phyloP scores from a whole-genome alignment of 2,888 invertebrate species.

The Agriotes lineatus region DNA sequence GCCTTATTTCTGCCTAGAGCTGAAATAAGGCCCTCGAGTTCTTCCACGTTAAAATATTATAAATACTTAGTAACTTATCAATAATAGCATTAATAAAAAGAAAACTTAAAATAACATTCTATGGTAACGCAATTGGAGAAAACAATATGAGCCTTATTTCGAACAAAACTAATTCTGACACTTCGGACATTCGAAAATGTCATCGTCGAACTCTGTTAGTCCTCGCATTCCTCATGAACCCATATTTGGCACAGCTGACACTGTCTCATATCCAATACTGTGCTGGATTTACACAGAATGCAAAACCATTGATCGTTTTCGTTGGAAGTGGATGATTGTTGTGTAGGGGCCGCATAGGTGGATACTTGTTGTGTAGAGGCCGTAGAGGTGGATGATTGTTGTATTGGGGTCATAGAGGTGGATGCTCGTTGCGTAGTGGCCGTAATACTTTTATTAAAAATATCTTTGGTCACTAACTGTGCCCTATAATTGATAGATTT shows the following conservation, averaged over 20 bases:
- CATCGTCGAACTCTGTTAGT: neutral
- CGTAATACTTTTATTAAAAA: too few species aligned
- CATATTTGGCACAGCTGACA: neutral
- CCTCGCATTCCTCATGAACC: neutral
- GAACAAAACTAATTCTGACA: neutral
- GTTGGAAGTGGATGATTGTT: too few species aligned
- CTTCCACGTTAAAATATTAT: neutral
- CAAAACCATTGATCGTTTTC: neutral
- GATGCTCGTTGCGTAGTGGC: too few species aligned
- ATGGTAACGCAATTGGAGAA: neutral
- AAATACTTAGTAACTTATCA: neutral
- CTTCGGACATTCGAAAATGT: neutral
- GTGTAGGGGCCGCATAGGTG: too few species aligned
- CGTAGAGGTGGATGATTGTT: too few species aligned
- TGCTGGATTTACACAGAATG: neutral
- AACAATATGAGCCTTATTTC: neutral
- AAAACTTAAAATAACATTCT: neutral
- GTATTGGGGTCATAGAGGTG: too few species aligned
- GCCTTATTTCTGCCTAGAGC: slow-evolving; percentile 3
- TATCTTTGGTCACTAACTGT: too few species aligned
- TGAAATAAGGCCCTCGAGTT: neutral
- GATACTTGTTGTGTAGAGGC: too few species aligned
- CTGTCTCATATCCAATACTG: neutral
- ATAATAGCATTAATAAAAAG: neutral
- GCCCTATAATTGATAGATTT: too few species aligned